Percentiles rank a stretch among this genome's conserved stretches.
These are phyloP conservation scores for Cosmopolites sordidus DNA, from an alignment of 2,888 invertebrate species.

Conservation along the genomic window DNA sequence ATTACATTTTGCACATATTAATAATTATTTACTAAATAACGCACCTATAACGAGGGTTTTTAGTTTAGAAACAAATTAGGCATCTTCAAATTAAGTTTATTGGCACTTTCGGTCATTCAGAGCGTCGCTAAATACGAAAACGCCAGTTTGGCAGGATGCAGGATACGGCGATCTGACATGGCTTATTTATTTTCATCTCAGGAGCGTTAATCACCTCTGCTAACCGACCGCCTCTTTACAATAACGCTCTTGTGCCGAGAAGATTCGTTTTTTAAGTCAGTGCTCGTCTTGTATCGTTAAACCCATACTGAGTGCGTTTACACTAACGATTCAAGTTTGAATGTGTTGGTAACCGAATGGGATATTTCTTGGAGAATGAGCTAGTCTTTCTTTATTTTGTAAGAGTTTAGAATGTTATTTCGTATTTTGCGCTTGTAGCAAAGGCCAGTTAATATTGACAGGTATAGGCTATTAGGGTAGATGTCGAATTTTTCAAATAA, in stretches of 20 bases:
- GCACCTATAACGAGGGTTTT: too few relatives aligned
- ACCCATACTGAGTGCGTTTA: not conserved
- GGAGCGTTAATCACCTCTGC: slow-evolving; percentile 23
- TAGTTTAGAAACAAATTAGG: too few relatives aligned
- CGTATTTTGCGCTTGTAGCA: too few relatives aligned
- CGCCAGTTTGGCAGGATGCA: slow-evolving; percentile 14
- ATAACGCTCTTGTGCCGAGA: slow-evolving; percentile 20
- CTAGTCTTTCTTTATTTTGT: not conserved
- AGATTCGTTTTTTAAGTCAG: slow-evolving; percentile 5
- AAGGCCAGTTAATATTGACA: too few relatives aligned
- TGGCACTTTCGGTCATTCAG: not conserved
- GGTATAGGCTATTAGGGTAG: too few relatives aligned
- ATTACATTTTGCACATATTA: too few relatives aligned
- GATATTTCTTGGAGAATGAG: not conserved
- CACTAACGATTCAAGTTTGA: too few relatives aligned
- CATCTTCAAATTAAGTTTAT: not conserved
- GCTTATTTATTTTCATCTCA: slow-evolving; percentile 22
- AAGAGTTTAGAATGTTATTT: too few relatives aligned
- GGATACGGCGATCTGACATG: slow-evolving; percentile 18
- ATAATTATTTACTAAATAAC: too few relatives aligned
- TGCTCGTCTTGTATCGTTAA: not conserved
- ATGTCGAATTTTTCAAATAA: too few relatives aligned
- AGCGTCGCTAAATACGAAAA: not conserved
- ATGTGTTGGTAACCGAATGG: not conserved
- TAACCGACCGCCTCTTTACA: slow-evolving; percentile 27